Percentiles rank a stretch among this genome's conserved stretches.
These are phyloP conservation scores for Entomyzon cyanotis DNA, from an alignment of 2,113 vertebrate species.

Conservation along the genomic window DNA sequence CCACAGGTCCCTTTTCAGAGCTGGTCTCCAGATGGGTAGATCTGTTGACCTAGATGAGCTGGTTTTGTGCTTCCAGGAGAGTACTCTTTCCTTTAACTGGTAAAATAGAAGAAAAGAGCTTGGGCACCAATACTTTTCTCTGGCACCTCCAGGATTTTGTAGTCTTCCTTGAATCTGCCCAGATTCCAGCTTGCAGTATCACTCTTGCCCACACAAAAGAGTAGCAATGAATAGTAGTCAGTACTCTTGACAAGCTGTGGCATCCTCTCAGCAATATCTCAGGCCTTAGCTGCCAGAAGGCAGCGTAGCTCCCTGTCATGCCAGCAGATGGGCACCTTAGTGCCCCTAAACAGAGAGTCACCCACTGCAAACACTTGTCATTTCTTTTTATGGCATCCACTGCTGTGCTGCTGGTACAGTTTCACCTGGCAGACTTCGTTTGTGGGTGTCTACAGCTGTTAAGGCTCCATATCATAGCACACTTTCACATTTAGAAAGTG, in stretches of 20 bases:
- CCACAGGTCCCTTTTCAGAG: background rate
- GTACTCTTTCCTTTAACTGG: background rate
- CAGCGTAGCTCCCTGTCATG: background rate
- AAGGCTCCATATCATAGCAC: background rate
- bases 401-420: background rate
- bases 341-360: background rate
- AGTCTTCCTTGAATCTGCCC: background rate
- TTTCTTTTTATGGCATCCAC: background rate
- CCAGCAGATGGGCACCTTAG: background rate
- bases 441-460: background rate
- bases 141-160: background rate
- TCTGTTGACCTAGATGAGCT: background rate
- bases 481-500: background rate
- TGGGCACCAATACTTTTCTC: background rate
- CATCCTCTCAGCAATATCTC: background rate
- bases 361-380: accelerated
- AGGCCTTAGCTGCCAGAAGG: background rate
- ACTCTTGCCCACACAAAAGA: background rate
- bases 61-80: background rate
- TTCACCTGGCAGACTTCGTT: background rate
- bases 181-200: background rate
- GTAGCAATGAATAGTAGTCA: background rate
- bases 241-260: background rate
- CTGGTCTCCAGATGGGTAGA: background rate
- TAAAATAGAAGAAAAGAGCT: background rate